Evolutionary conservation across 2,797 vertebrate species (phyloP).

Genomic region (Cercopithecus mitis): DNA sequence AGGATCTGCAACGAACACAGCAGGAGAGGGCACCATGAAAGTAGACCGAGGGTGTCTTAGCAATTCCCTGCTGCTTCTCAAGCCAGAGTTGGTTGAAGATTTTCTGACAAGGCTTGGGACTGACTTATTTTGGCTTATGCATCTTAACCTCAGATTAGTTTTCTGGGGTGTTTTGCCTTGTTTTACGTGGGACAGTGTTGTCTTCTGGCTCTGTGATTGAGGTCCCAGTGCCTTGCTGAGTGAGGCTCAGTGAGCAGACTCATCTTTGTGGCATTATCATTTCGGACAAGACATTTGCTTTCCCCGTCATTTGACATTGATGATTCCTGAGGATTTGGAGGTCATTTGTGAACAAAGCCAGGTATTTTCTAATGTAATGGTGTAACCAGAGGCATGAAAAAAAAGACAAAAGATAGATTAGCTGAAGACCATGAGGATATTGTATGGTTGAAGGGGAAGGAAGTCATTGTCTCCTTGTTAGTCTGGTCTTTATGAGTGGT

Average conservation of each 20-base stretch:
- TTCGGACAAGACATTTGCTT: neutral
- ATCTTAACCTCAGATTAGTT: neutral
- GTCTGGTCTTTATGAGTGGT: neutral
- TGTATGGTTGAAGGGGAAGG: no score
- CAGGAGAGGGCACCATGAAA: neutral
- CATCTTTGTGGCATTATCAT: no score
- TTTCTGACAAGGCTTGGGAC: neutral
- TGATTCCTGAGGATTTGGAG: neutral
- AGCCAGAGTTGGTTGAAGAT: no score
- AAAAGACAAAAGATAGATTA: neutral
- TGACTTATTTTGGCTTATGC: neutral
- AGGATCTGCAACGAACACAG: no score
- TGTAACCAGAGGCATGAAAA: neutral
- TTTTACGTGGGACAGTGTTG: no score
- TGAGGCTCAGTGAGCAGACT: neutral
- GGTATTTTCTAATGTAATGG: neutral
- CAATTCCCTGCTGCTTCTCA: neutral
- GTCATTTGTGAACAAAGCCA: neutral
- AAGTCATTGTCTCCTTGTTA: no score
- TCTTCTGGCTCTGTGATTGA: neutral
- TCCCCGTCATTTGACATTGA: neutral
- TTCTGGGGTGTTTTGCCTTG: neutral
- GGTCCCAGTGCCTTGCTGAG: neutral
- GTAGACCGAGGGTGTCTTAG: fast-evolving
- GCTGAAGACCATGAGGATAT: neutral